Evolutionary conservation across 2,113 vertebrate species (phyloP).

Genomic region (Cryptomyrus ogoouensis): DNA sequence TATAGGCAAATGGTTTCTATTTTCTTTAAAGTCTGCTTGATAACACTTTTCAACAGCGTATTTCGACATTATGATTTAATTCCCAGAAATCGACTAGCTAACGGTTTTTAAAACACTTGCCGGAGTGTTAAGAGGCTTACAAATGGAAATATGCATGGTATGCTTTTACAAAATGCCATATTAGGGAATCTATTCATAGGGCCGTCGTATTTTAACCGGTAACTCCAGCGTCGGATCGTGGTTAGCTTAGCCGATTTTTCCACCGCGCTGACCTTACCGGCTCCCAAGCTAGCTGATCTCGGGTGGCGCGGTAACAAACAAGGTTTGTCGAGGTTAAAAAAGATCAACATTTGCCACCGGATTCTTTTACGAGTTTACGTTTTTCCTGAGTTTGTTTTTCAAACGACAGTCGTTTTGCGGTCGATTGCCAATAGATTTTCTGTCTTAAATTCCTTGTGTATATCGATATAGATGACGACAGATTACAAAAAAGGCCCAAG

Average conservation of each 20-base stretch:
- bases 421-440: background rate
- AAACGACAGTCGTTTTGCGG: background rate
- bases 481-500: background rate
- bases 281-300: background rate
- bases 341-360: background rate
- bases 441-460: background rate
- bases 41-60: background rate
- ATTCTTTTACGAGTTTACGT: background rate
- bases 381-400: background rate
- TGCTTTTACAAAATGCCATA: background rate
- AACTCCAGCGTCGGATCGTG: background rate
- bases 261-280: background rate
- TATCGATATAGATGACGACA: background rate
- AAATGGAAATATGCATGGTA: background rate
- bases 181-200: background rate
- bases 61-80: background rate
- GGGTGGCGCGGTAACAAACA: background rate
- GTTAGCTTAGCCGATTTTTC: background rate
- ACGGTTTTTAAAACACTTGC: background rate
- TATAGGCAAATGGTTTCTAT: background rate
- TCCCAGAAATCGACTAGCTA: background rate
- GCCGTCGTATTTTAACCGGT: background rate
- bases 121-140: background rate
- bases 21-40: background rate
- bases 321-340: background rate